phyloP scores from a whole-genome alignment of 2,888 invertebrate genomes.

The Choristoneura rosaceana region DNA sequence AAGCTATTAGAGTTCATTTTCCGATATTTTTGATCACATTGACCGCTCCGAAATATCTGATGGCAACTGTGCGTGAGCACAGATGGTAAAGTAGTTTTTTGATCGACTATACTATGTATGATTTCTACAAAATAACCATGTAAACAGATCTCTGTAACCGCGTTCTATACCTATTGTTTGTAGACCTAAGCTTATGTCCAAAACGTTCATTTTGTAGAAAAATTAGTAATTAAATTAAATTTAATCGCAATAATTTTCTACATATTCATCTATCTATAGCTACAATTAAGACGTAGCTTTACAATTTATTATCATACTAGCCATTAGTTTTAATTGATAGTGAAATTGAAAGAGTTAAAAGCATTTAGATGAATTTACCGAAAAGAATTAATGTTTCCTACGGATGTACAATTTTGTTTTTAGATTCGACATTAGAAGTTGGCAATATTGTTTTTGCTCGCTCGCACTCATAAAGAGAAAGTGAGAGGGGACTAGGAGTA shows the following conservation, averaged over 20 bases:
- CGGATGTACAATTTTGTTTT: constrained; percentile 67
- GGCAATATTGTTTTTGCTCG: constrained; percentile 4
- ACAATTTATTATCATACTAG: constrained; percentile 54
- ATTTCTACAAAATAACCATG: constrained; percentile 4
- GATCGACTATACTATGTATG: not conserved
- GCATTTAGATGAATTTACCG: constrained; percentile 55
- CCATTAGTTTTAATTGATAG: constrained; percentile 51
- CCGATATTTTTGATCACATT: no score
- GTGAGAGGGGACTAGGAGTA: not conserved
- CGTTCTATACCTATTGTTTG: constrained; percentile 10
- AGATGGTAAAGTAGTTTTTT: no score
- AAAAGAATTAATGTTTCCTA: constrained; percentile 70
- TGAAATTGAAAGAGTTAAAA: constrained; percentile 55
- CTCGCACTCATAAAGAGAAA: not conserved
- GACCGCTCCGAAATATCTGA: no score
- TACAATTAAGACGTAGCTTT: constrained; percentile 42
- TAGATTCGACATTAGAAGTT: constrained; percentile 36
- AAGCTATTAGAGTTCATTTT: no score
- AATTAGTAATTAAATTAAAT: constrained; percentile 41
- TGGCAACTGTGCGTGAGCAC: no score
- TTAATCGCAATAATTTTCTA: constrained; percentile 48
- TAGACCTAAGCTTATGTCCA: constrained; percentile 56
- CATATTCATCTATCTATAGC: constrained; percentile 50
- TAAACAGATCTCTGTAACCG: constrained; percentile 11
- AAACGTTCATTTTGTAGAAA: constrained; percentile 50